phyloP scores from a whole-genome alignment of 2,113 vertebrate genomes.

The Macrotus californicus region DNA sequence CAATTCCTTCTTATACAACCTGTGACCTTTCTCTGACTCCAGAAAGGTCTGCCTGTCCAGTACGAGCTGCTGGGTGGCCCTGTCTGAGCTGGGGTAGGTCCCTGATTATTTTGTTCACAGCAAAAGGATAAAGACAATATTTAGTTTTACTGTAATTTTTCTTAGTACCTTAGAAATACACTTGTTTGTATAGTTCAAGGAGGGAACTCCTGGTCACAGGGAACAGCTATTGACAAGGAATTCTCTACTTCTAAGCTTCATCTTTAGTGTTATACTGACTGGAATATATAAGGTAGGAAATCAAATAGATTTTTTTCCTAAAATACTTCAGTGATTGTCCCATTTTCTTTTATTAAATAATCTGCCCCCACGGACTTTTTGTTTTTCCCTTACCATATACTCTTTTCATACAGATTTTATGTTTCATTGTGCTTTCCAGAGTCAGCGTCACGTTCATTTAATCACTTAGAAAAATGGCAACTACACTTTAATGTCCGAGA shows the following conservation, averaged over 20 bases:
- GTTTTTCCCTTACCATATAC: background rate
- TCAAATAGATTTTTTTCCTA: background rate
- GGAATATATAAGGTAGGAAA: background rate
- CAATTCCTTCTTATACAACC: background rate
- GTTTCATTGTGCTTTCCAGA: background rate
- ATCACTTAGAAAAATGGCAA: background rate
- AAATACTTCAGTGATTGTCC: background rate
- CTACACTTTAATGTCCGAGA: background rate
- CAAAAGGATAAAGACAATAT: background rate
- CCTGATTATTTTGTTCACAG: background rate
- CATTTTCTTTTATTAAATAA: background rate
- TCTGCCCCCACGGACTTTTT: background rate
- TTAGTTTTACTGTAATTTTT: background rate
- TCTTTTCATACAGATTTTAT: background rate
- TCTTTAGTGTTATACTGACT: background rate
- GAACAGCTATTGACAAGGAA: background rate
- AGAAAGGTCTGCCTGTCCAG: background rate
- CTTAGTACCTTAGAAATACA: background rate
- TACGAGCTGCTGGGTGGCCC: background rate
- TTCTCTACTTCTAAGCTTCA: background rate
- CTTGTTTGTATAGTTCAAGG: background rate
- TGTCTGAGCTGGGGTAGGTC: background rate
- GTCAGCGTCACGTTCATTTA: background rate
- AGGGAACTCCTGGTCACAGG: background rate
- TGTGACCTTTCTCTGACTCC: background rate